Percentiles rank a stretch among this genome's conserved stretches.
Conservation (phyloP, 2,797 vertebrate species). For the Tarsius wallacei region DNA sequence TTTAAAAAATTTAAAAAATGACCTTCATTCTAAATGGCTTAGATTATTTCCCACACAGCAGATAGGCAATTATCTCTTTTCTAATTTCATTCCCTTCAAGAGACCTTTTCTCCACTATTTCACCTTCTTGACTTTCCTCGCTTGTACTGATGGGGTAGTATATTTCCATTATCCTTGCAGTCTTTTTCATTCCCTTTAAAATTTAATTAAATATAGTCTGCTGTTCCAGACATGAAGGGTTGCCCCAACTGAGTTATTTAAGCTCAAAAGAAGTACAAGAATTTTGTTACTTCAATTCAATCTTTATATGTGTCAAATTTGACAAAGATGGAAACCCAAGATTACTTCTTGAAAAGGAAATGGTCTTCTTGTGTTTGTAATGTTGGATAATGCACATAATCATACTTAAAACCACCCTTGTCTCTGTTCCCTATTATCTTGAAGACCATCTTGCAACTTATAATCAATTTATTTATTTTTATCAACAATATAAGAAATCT, state of each 20-base stretch:
- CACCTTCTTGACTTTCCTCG: not conserved
- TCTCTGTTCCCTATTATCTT: not conserved
- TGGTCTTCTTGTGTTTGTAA: not conserved
- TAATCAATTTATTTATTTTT: not conserved
- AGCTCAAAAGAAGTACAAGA: slow-evolving; percentile 10
- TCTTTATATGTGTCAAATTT: not conserved
- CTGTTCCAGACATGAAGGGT: slow-evolving; percentile 37
- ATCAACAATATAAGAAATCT: not conserved
- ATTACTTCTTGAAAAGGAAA: slow-evolving; percentile 2
- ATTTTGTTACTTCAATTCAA: not conserved
- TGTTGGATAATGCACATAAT: not conserved
- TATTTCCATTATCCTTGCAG: slow-evolving; percentile 48
- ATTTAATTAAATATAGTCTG: slow-evolving; percentile 63
- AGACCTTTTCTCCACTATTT: slow-evolving; percentile 48
- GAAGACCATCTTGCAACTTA: not conserved
- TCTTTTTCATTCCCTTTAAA: slow-evolving; percentile 56
- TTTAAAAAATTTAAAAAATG: slow-evolving; percentile 42
- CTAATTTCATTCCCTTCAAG: slow-evolving; percentile 66
- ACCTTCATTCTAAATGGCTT: slow-evolving; percentile 10
- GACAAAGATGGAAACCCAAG: slow-evolving; percentile 21
- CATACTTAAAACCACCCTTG: not conserved
- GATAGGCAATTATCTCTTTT: slow-evolving; percentile 41
- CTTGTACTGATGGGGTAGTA: slow-evolving; percentile 47
- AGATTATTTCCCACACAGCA: not conserved
- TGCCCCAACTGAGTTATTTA: slow-evolving; percentile 60